Evolutionary conservation across 2,888 invertebrate species (phyloP).

Genomic region (Patella caerulea): DNA sequence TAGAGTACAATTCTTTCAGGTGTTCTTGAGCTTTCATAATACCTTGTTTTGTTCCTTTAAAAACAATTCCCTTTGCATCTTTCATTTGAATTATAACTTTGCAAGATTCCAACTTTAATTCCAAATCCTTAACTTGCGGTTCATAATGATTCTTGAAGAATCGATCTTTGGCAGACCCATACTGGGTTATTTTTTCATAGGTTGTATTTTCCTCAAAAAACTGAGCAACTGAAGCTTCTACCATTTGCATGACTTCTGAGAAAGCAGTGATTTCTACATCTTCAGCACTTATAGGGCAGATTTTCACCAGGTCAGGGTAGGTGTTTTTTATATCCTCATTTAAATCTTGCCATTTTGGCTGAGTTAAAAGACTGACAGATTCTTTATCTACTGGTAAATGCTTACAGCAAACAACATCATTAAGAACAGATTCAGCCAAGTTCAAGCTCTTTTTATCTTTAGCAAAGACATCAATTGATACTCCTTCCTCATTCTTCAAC

Average conservation of each 20-base stretch:
- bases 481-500: too few relatives aligned
- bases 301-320: not conserved
- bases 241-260: not conserved
- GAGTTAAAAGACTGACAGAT: not conserved
- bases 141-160: not conserved
- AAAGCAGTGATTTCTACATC: not conserved
- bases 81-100: not conserved
- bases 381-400: not conserved
- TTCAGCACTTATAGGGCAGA: not conserved
- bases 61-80: not conserved
- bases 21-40: not conserved
- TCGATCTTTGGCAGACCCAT: not conserved
- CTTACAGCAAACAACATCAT: not conserved
- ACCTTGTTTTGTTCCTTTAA: not conserved
- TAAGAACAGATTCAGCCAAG: not conserved
- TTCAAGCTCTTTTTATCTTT: too few relatives aligned
- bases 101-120: not conserved
- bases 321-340: not conserved
- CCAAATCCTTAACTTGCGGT: not conserved
- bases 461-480: too few relatives aligned
- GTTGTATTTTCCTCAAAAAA: not conserved
- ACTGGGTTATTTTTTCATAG: not conserved
- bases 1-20: not conserved
- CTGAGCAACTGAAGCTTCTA: not conserved
- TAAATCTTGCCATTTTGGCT: not conserved